Percentiles rank a stretch among this genome's conserved stretches.
phyloP scores from a whole-genome alignment of 2,888 invertebrate species.

The Epinotia demarniana region DNA sequence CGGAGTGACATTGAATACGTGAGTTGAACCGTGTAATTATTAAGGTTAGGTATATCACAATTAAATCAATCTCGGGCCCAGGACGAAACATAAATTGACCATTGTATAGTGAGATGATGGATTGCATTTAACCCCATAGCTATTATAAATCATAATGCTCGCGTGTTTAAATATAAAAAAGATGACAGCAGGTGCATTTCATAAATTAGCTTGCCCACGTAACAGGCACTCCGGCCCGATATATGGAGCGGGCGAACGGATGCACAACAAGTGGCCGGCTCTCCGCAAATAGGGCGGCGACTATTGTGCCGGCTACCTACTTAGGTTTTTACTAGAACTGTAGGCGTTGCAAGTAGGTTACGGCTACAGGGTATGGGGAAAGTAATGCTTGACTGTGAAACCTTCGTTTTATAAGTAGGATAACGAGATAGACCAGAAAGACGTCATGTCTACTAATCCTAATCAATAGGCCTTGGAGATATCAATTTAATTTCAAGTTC shows the following conservation, averaged over 20 bases:
- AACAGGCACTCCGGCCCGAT: slow-evolving; percentile 52
- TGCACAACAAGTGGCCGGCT: slow-evolving; percentile 78
- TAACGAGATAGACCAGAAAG: no score
- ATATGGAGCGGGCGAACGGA: slow-evolving; percentile 57
- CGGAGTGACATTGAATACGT: no score
- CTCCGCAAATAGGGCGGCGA: slow-evolving; percentile 76
- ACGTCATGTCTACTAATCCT: no score
- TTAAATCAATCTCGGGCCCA: no score
- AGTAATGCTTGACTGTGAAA: neutral
- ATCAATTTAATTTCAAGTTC: no score
- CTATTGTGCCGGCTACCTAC: slow-evolving; percentile 64
- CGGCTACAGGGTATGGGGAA: neutral
- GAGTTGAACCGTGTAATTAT: no score
- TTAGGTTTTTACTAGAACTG: slow-evolving; percentile 45
- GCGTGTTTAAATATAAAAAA: slow-evolving; percentile 42
- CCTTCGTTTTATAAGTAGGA: no score
- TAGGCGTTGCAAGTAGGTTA: slow-evolving; percentile 35
- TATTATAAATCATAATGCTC: neutral
- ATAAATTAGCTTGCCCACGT: slow-evolving; percentile 70
- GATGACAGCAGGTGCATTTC: slow-evolving; percentile 60
- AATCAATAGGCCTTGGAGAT: no score
- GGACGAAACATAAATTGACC: no score
- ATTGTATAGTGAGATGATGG: no score
- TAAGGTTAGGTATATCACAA: no score
- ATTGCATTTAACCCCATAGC: no score